These are phyloP conservation scores for Platynereis dumerilii DNA, from an alignment of 2,888 invertebrate species.

Conservation along the genomic window DNA sequence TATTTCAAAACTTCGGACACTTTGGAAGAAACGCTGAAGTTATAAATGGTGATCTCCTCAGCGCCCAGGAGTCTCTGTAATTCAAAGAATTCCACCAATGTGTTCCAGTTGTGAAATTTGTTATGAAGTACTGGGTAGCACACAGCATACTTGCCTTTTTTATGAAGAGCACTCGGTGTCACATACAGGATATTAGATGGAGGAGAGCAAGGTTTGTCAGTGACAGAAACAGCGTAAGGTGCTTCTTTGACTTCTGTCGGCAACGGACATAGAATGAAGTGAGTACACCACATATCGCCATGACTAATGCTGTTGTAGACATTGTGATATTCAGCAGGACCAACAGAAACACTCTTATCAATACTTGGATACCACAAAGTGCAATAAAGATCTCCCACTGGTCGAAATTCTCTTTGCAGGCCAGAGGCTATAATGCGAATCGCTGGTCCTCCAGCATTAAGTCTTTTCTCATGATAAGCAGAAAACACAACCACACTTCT, in stretches of 20 bases:
- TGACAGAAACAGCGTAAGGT: slow-evolving; percentile 29
- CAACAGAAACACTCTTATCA: slow-evolving; percentile 8
- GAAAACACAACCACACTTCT: slow-evolving; percentile 32
- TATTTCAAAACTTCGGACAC: slow-evolving; percentile 14
- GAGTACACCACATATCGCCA: slow-evolving; percentile 30
- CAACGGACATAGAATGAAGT: slow-evolving; percentile 32
- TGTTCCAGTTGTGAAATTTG: slow-evolving; percentile 20
- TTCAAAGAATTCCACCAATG: slow-evolving; percentile 33
- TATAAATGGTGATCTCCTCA: slow-evolving; percentile 27
- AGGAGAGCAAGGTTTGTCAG: slow-evolving; percentile 14
- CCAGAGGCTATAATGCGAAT: slow-evolving; percentile 34
- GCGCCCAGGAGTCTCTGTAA: slow-evolving; percentile 31
- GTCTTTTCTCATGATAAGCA: slow-evolving; percentile 29
- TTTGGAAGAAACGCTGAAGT: slow-evolving; percentile 13
- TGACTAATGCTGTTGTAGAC: slow-evolving; percentile 31
- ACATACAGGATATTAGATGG: slow-evolving; percentile 24
- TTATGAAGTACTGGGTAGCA: slow-evolving; percentile 32
- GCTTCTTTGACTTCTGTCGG: neutral
- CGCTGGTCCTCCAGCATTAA: slow-evolving; percentile 25
- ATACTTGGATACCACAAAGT: slow-evolving; percentile 28
- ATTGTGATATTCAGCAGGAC: slow-evolving; percentile 26
- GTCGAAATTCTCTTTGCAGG: slow-evolving; percentile 26
- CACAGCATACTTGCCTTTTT: slow-evolving; percentile 17
- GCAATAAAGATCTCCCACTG: slow-evolving; percentile 30
- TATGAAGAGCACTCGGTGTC: slow-evolving; percentile 15